These are phyloP conservation scores for Melospiza melodia DNA, from an alignment of 2,113 vertebrate species.

Conservation along the genomic window DNA sequence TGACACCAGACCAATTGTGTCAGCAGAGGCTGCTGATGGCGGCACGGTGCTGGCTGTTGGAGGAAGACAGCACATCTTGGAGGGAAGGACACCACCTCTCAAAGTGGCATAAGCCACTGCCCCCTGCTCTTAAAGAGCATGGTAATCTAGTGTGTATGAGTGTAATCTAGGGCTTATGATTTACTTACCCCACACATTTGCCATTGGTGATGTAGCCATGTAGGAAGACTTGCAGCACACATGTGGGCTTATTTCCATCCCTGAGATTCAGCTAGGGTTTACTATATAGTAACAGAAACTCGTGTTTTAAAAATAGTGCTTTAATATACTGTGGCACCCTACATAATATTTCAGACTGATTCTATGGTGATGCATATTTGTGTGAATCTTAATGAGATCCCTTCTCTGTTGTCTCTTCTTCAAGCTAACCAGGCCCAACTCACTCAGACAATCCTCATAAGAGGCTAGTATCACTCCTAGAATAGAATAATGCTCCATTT, in stretches of 20 bases:
- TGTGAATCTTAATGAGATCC: neutral
- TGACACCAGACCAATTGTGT: accelerated
- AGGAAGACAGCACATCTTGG: neutral
- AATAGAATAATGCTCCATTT: neutral
- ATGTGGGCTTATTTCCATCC: neutral
- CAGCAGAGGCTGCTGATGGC: neutral
- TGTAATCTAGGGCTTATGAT: neutral
- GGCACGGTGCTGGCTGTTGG: accelerated
- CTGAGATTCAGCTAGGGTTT: neutral
- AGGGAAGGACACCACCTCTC: neutral
- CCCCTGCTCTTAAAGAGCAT: neutral
- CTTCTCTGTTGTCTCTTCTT: neutral
- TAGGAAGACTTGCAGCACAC: neutral
- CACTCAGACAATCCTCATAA: neutral
- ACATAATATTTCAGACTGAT: neutral
- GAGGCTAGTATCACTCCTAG: neutral
- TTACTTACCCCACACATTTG: neutral
- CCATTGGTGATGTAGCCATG: neutral
- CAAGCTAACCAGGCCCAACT: neutral
- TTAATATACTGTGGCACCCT: neutral
- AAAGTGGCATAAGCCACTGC: neutral
- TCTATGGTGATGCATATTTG: neutral
- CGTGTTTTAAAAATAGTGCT: neutral
- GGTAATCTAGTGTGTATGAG: too few relatives aligned
- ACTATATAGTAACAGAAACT: neutral